These are phyloP conservation scores for Metaphire vulgaris DNA, from an alignment of 1,140 invertebrate species.

Conservation along the genomic window DNA sequence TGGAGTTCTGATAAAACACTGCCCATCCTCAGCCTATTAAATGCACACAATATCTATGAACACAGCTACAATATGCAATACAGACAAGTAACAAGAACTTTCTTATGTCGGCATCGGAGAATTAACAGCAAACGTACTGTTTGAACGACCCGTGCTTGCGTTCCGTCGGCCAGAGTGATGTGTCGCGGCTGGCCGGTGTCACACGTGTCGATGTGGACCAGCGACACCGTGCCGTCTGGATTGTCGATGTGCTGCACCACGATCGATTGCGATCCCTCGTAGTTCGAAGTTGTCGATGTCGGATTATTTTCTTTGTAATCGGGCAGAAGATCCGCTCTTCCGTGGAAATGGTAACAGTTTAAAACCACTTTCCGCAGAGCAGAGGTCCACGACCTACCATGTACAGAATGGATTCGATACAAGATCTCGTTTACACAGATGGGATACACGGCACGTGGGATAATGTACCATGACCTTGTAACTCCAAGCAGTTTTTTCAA, in stretches of 20 bases:
- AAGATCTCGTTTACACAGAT: too few species aligned
- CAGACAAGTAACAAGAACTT: too few species aligned
- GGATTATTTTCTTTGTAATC: slow-evolving; percentile 39
- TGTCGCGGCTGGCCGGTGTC: slow-evolving; percentile 58
- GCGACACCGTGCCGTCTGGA: slow-evolving; percentile 89
- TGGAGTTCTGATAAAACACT: too few species aligned
- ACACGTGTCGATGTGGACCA: slow-evolving; percentile 91
- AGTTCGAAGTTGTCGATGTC: not conserved
- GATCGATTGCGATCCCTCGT: slow-evolving; percentile 50
- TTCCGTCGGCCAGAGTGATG: slow-evolving; percentile 89
- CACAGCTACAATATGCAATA: too few species aligned
- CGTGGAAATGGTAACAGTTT: slow-evolving; percentile 97
- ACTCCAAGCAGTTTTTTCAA: too few species aligned
- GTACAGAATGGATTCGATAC: too few species aligned
- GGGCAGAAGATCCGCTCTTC: slow-evolving; percentile 86
- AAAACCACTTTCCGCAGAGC: slow-evolving; percentile 94
- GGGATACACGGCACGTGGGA: too few species aligned
- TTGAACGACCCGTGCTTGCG: slow-evolving; percentile 86
- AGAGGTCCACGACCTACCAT: slow-evolving; percentile 98
- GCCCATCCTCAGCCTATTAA: too few species aligned
- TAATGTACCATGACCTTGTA: too few species aligned
- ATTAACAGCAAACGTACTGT: too few species aligned
- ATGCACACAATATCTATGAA: too few species aligned
- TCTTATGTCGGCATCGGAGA: too few species aligned
- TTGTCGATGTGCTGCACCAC: slow-evolving; percentile 93